Percentiles rank a stretch among this genome's conserved stretches.
Conservation (phyloP, 64 coral and sea anemone species). For the Platygyra sinensis region DNA sequence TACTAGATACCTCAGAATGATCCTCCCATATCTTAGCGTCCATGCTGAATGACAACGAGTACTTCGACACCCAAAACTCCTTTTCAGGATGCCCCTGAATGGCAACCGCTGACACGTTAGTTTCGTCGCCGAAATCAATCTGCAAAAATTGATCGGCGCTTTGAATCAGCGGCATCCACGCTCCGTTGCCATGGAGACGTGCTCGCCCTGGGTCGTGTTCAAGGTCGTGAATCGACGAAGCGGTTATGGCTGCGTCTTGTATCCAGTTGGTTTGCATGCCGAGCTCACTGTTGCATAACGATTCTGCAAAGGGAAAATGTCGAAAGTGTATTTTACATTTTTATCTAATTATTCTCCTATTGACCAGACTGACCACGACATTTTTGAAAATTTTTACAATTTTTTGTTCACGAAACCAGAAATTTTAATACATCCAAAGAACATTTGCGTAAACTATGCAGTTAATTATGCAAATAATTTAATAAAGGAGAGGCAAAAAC, state of each 20-base stretch:
- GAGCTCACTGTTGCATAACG: conserved; percentile 48
- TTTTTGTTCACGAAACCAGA: too few species aligned
- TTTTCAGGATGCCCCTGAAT: conserved; percentile 77
- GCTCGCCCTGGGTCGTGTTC: conserved; percentile 72
- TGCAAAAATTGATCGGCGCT: conserved; percentile 69
- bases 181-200: conserved; percentile 75
- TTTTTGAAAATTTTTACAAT: too few species aligned
- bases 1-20: conserved; percentile 54
- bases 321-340: not conserved
- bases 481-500: too few species aligned
- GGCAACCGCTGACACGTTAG: conserved; percentile 69
- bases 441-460: too few species aligned
- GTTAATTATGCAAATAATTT: too few species aligned
- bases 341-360: too few species aligned
- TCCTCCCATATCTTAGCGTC: conserved; percentile 64
- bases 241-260: conserved; percentile 66
- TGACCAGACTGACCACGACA: too few species aligned
- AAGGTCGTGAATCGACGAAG: conserved; percentile 60
- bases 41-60: conserved; percentile 61
- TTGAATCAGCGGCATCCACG: conserved; percentile 80
- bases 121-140: conserved; percentile 70
- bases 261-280: conserved; percentile 84
- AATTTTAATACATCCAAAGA: too few species aligned
- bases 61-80: conserved; percentile 78
- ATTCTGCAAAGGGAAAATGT: not conserved